Conservation (phyloP, 2,113 vertebrate genomes). For the Butorides virescens region DNA sequence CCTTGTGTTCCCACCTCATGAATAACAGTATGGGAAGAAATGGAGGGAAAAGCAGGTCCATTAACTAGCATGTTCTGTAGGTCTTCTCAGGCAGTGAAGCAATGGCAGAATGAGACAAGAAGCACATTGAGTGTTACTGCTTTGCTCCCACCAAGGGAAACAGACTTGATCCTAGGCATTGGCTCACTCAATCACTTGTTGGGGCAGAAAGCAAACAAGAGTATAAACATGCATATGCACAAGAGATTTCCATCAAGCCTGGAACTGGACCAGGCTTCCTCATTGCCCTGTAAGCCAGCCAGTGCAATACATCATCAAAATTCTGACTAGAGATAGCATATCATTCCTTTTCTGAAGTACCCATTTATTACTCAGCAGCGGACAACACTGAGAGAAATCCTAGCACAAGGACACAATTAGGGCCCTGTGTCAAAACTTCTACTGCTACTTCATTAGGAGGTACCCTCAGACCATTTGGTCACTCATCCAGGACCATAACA, state of each 20-base stretch:
- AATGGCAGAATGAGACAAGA: not conserved
- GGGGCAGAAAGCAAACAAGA: not conserved
- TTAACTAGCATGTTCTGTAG: not conserved
- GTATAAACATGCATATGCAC: not conserved
- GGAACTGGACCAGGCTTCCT: not conserved
- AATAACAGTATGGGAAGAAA: not conserved
- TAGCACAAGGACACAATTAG: not conserved
- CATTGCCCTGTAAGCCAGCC: not conserved
- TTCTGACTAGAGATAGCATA: not conserved
- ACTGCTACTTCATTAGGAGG: not conserved
- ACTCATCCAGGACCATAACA: not conserved
- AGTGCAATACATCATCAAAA: not conserved
- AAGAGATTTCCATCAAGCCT: not conserved
- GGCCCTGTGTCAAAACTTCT: not conserved
- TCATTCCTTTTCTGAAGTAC: not conserved
- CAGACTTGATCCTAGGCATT: not conserved
- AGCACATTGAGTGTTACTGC: not conserved
- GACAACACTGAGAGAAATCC: not conserved
- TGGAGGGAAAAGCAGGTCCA: not conserved
- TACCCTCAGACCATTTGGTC: not conserved
- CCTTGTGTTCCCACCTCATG: not conserved
- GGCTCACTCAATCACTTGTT: not conserved
- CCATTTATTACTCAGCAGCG: not conserved
- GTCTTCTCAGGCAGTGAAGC: not conserved
- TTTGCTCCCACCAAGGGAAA: conserved; percentile 10